Evolutionary conservation across 1,140 invertebrate species (phyloP).

Genomic region (Homarus americanus): DNA sequence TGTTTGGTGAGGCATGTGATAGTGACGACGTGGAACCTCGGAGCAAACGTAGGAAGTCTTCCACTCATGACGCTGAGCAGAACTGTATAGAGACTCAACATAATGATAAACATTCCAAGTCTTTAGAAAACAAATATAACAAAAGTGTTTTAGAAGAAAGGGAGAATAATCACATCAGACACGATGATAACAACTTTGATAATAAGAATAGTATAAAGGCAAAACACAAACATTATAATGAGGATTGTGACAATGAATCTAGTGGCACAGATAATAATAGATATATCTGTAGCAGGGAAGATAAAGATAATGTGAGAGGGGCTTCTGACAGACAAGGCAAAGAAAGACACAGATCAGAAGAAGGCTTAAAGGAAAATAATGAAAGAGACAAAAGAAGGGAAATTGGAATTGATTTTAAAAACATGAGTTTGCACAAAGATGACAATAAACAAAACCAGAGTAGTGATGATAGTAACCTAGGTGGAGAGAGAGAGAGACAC

Average conservation of each 20-base stretch:
- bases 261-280: not conserved
- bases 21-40: not conserved
- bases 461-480: not conserved
- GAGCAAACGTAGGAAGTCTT: not conserved
- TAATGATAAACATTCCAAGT: not conserved
- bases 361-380: not conserved
- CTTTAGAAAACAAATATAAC: not conserved
- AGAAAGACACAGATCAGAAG: not conserved
- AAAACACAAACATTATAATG: not conserved
- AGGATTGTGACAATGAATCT: not conserved
- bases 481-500: not conserved
- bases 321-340: not conserved
- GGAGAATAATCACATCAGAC: not conserved
- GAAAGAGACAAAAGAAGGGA: not conserved
- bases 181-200: not conserved
- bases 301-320: not conserved
- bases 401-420: not conserved
- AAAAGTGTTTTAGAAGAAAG: not conserved
- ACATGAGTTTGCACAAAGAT: not conserved
- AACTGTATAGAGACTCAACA: not conserved
- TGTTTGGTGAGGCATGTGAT: constrained; percentile 14
- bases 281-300: not conserved
- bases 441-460: not conserved
- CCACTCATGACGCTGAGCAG: not conserved
- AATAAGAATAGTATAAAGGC: not conserved